Evolutionary conservation across 1,140 invertebrate genomes (phyloP), one percentile per base, ranked within the genome.

Genomic region (Drosophila kikkawai): DNA sequence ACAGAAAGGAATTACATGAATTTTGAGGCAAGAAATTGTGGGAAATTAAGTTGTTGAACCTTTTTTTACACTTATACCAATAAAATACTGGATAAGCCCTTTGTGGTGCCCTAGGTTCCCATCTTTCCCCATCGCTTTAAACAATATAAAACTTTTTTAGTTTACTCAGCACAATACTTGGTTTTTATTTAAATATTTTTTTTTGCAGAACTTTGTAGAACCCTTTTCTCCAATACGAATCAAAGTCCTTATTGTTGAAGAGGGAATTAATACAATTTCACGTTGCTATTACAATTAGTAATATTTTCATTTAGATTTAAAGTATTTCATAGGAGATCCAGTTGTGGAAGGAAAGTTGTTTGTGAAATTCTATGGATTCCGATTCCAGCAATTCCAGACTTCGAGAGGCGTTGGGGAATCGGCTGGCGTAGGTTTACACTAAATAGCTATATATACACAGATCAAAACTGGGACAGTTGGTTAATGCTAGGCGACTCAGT

Each of bases 371-470:
- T 29, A 53, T 15, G 13, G 19, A 36, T 29, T 67, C 61, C 37
- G 13, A 15, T 19, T 67, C n/a, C 61, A 34, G 2, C 32, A n/a
- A 32, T 11, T 47, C 26, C 26, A 29, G 34, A 22, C 51, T 37
- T 55, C 19, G 34, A 32, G n/a, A 6, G 15, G 26, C 17, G 7
- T 11, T 22, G 34, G 34, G 15, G 36, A 29, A 36, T 11, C 34
- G 45, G 34, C 6, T 29, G 26, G 26, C 26, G 26, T 29, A 29
- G 26, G 26, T 29, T 53, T 55, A 75, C 44, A 57, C 58, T 56
- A 70, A 7, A 13, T 53, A 51, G 26, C 44, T 76, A 75, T 78
- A 68, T 82, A 78, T 65, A 79, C 59, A 82, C 75, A 79, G 32
- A 69, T 59, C 48, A 19, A 50, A 58, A 73, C 51, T 68, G 74